Percentiles rank a stretch among this genome's conserved stretches.
phyloP scores from a whole-genome alignment of 2,797 vertebrate species.

The Sorex maritimensis region DNA sequence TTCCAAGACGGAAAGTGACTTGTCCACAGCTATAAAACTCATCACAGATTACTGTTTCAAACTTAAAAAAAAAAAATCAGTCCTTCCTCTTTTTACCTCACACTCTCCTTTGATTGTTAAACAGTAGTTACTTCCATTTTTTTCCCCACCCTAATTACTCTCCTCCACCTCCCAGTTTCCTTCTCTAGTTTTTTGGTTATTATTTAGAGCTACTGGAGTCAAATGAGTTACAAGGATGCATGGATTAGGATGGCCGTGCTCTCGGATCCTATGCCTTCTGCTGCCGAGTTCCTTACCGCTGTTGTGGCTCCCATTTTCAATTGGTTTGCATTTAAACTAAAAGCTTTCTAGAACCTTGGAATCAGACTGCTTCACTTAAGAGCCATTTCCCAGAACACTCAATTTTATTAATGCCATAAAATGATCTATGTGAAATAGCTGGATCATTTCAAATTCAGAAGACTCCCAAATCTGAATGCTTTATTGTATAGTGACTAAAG shows the following conservation, averaged over 20 bases:
- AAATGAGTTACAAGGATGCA: not conserved
- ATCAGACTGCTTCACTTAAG: slow-evolving; percentile 73
- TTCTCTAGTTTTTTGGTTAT: not conserved
- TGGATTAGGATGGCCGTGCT: not conserved
- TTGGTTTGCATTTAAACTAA: slow-evolving; percentile 72
- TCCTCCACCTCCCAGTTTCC: not conserved
- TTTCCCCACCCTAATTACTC: not conserved
- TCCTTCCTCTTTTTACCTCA: slow-evolving; percentile 12
- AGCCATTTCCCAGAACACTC: slow-evolving; percentile 82
- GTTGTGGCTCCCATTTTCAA: slow-evolving; percentile 5
- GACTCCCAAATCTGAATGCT: slow-evolving; percentile 45
- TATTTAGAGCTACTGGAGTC: not conserved
- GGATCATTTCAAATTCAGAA: slow-evolving; percentile 72
- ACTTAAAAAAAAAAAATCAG: not conserved
- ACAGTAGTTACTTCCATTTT: not conserved
- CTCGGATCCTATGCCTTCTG: not conserved
- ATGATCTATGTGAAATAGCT: slow-evolving; percentile 62
- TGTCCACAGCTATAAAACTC: not conserved
- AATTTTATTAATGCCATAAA: slow-evolving; percentile 80
- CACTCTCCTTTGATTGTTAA: not conserved
- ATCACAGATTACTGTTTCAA: slow-evolving; percentile 48
- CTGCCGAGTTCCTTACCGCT: not conserved
- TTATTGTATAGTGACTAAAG: not conserved
- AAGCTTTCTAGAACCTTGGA: slow-evolving; percentile 76
- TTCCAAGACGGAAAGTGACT: slow-evolving; percentile 26